Base-by-base conservation (phyloP, 2,888 invertebrate species). In the Ditula angustiorana region DNA sequence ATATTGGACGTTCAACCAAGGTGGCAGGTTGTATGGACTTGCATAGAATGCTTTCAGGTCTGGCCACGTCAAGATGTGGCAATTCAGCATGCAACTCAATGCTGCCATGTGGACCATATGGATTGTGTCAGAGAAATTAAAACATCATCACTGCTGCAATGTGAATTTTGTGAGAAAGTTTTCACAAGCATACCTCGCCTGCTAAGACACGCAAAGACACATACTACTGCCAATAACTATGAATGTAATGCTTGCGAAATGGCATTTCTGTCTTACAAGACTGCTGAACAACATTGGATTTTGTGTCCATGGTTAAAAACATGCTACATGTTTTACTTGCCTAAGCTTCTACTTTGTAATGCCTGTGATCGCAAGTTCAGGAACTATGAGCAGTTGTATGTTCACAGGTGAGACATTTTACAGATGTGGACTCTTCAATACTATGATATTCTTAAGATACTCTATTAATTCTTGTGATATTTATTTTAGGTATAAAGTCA, bases 221-320 rank as follows among this genome's bases (percentile, higher is more conserved):
- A 96, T 83, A 94, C 94, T 1, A 94, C 94, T n/a, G 93, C 93
- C 70, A 94, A 93, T 78, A 95, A 95, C 77, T 95, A 95, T 82
- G 94, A 94, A 76, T 96, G 96, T 78, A 90, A 90, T 63, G 93
- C 94, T 68, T 93, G 93, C 68, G 79, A 80, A 63, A 77, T 83
- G 49, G 70, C 78, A 41, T 93, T 93, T 73, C 61, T 74, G 11
- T 89, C 88, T 21, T 93, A 87, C 69, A 88, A 85, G 74, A 74
- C 70, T 49, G 92, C 88, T 16, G 87, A 91, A 70, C 85, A 87
- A 58, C 93, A 93, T 69, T 93, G 92, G 92, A 61, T 79, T 2
- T 56, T 77, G 23, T 93, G 93, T 68, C 82, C 85, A 26, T 92
- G 92, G 91, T 67, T 88, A 44, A 84, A 85, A 69, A 76, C 79